Percentiles rank a stretch among this genome's conserved stretches.
Conservation (phyloP, 1,140 invertebrate species). For the Trichogramma pretiosum region DNA sequence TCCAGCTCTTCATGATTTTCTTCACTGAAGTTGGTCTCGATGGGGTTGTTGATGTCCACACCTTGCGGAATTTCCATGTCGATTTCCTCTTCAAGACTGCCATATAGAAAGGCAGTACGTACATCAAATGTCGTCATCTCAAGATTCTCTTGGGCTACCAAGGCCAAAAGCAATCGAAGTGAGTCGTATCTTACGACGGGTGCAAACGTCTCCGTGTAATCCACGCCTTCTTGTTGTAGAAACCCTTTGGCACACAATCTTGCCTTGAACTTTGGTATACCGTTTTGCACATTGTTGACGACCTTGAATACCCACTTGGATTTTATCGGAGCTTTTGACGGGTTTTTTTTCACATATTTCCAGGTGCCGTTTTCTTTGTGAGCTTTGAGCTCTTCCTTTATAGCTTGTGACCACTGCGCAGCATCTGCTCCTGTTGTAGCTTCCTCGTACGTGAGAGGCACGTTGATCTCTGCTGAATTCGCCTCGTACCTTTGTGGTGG, state of each 20-base stretch:
- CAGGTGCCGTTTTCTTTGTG: background rate
- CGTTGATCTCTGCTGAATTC: background rate
- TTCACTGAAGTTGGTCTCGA: too few relatives aligned
- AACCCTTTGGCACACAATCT: slow-evolving; percentile 4
- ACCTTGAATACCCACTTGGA: slow-evolving; percentile 1
- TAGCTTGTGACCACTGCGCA: background rate
- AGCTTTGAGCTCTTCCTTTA: slow-evolving; percentile 23
- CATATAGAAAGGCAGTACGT: slow-evolving; percentile 8
- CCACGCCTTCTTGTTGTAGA: background rate
- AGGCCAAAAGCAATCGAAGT: slow-evolving; percentile 8
- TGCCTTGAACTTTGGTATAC: background rate
- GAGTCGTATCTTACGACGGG: slow-evolving; percentile 15
- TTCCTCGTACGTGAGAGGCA: background rate
- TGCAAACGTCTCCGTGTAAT: slow-evolving; percentile 21
- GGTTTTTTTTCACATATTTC: background rate
- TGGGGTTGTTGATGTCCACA: background rate
- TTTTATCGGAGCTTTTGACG: background rate
- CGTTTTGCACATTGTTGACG: background rate
- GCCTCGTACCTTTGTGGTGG: background rate
- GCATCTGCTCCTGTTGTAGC: slow-evolving; percentile 1
- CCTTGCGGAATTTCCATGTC: slow-evolving; percentile 25
- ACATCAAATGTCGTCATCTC: slow-evolving; percentile 6
- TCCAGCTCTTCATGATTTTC: too few relatives aligned
- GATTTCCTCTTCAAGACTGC: slow-evolving; percentile 1
- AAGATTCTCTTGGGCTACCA: background rate